These are phyloP conservation scores for Brachionus calyciflorus DNA, from an alignment of 1,140 invertebrate genomes.

Conservation along the genomic window DNA sequence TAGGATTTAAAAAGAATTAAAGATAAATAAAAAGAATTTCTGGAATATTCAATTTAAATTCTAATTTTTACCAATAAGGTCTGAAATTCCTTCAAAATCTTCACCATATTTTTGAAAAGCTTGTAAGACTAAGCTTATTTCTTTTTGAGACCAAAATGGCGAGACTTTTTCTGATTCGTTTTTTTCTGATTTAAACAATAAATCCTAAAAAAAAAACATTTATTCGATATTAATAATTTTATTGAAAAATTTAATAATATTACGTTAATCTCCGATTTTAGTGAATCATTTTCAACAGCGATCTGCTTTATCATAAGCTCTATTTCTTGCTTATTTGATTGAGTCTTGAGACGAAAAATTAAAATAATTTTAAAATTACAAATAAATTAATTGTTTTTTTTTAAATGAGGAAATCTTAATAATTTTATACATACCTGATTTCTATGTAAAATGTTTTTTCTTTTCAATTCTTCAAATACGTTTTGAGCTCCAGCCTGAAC, in stretches of 20 bases:
- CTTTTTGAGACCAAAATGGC: slow-evolving; percentile 30
- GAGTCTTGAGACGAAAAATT: neutral
- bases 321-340: slow-evolving; percentile 39
- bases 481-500: slow-evolving; percentile 61
- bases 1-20: neutral
- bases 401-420: neutral
- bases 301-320: neutral
- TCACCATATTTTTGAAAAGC: slow-evolving; percentile 18
- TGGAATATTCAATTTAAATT: too few relatives aligned
- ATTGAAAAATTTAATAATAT: neutral
- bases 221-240: neutral
- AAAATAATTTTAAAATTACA: neutral
- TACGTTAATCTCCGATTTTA: slow-evolving; percentile 14
- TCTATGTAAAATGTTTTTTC: neutral
- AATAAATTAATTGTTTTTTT: neutral
- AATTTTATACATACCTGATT: neutral
- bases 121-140: slow-evolving; percentile 8
- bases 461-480: slow-evolving; percentile 10
- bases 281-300: neutral
- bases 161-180: neutral
- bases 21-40: neutral
- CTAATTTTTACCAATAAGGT: slow-evolving; percentile 1
- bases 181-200: neutral
- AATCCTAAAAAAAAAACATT: neutral
- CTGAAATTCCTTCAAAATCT: slow-evolving; percentile 31